Evolutionary conservation across 2,797 vertebrate genomes (phyloP).

Genomic region (Astyanax mexicanus): DNA sequence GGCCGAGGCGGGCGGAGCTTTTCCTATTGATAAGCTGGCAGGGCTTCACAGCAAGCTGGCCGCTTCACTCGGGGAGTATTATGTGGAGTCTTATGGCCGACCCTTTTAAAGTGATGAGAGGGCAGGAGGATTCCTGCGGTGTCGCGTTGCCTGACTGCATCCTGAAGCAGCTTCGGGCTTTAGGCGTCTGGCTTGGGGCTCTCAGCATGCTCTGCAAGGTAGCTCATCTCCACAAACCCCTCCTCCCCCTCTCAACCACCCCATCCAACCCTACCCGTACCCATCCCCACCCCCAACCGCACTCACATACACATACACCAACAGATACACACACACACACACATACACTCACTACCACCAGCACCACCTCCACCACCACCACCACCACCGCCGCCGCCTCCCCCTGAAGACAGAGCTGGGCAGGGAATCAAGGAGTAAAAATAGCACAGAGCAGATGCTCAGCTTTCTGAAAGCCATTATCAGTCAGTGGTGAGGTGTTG

Average conservation of each 20-base stretch:
- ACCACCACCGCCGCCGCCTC: constrained; percentile 26
- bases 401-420: constrained; percentile 48
- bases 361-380: constrained; percentile 11
- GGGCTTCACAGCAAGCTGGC: constrained; percentile 31
- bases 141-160: constrained; percentile 9
- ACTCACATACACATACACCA: neutral
- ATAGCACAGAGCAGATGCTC: constrained; percentile 59
- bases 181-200: no score
- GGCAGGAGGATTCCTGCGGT: constrained; percentile 1
- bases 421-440: constrained; percentile 54
- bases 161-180: constrained; percentile 9
- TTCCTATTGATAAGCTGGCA: constrained; percentile 27
- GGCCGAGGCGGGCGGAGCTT: constrained; percentile 22
- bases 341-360: neutral
- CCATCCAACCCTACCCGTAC: neutral
- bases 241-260: no score
- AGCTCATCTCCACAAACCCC: constrained; percentile 16
- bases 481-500: constrained; percentile 54
- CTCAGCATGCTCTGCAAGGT: constrained; percentile 28
- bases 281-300: no score
- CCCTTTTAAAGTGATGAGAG: constrained; percentile 24
- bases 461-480: constrained; percentile 62
- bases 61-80: constrained; percentile 12
- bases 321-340: neutral
- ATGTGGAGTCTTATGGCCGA: constrained; percentile 23